Evolutionary conservation across 2,113 vertebrate genomes (phyloP).

Genomic region (Xiphophorus hellerii): DNA sequence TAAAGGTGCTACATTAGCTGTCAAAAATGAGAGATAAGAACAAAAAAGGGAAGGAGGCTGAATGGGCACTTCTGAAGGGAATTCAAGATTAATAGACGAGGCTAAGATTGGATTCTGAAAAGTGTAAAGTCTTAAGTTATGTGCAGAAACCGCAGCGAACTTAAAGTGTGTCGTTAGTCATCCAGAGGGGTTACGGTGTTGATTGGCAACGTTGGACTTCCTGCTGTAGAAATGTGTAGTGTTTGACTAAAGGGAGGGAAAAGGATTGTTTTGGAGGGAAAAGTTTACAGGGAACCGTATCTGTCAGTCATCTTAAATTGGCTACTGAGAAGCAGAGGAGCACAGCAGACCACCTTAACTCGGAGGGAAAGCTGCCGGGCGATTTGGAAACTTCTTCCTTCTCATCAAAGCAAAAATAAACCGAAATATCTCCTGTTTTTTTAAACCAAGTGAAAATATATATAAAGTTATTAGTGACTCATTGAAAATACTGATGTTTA

Average conservation of each 20-base stretch:
- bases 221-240: slow-evolving; percentile 37
- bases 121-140: neutral
- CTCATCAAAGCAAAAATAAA: neutral
- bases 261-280: slow-evolving; percentile 43
- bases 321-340: slow-evolving; percentile 41
- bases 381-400: slow-evolving; percentile 1
- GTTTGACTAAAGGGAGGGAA: slow-evolving; percentile 42
- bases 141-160: neutral
- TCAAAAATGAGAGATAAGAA: slow-evolving; percentile 52
- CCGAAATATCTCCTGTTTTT: too few species aligned
- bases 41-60: slow-evolving; percentile 1
- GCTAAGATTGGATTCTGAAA: neutral
- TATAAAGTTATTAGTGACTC: too few species aligned
- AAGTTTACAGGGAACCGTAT: slow-evolving; percentile 43
- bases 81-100: slow-evolving; percentile 22
- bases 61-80: slow-evolving; percentile 7
- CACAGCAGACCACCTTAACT: slow-evolving; percentile 32
- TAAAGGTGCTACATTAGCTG: slow-evolving; percentile 70
- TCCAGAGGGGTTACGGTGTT: slow-evolving; percentile 25
- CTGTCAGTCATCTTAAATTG: slow-evolving; percentile 67
- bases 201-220: slow-evolving; percentile 38
- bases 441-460: neutral
- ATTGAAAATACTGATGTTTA: too few species aligned
- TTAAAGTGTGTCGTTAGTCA: slow-evolving; percentile 16
- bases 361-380: slow-evolving; percentile 17